Conservation (phyloP, 1,140 invertebrate genomes). For the Saxidomus purpurata region DNA sequence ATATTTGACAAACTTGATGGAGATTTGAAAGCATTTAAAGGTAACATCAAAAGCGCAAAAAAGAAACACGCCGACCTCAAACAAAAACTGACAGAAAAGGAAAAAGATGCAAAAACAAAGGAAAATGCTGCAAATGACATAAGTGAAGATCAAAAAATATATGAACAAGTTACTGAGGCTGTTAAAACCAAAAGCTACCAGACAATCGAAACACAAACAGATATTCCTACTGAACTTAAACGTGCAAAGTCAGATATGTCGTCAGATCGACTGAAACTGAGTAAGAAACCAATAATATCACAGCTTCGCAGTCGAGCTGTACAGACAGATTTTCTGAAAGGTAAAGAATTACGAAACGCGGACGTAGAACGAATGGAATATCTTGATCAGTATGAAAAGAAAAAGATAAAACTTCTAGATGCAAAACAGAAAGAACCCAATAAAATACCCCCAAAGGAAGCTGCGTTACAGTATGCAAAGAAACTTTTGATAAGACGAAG, state of each 20-base stretch:
- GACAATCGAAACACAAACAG: slow-evolving; percentile 21
- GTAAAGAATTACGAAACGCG: background rate
- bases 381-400: background rate
- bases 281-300: background rate
- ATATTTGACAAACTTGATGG: slow-evolving; percentile 38
- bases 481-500: background rate
- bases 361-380: background rate
- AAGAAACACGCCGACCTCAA: slow-evolving; percentile 19
- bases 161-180: background rate
- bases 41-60: background rate
- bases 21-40: slow-evolving; percentile 37
- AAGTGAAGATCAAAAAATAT: background rate
- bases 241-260: background rate
- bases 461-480: background rate
- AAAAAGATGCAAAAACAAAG: background rate
- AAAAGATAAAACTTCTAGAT: background rate
- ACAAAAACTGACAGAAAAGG: background rate
- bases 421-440: background rate
- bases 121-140: background rate
- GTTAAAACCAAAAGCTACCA: background rate
- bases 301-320: background rate
- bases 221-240: background rate
- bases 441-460: background rate
- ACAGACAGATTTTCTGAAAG: background rate
- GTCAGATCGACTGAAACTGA: background rate